These are phyloP conservation scores for Nymphalis urticae DNA, from an alignment of 2,888 invertebrate genomes.

Conservation along the genomic window DNA sequence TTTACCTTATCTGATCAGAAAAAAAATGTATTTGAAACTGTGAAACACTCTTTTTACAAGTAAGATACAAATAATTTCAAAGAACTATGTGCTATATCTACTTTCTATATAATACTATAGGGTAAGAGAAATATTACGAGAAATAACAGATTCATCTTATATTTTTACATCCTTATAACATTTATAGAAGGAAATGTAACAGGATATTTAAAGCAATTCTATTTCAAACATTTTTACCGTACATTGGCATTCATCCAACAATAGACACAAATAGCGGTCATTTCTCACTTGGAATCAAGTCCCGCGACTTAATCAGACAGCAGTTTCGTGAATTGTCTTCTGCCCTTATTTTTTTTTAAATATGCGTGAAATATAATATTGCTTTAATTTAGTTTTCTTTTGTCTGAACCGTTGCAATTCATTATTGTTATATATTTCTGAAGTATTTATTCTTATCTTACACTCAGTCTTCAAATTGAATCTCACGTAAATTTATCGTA, in stretches of 20 bases:
- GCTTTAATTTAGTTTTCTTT: not conserved
- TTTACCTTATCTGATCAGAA: too few species aligned
- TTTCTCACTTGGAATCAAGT: constrained; percentile 28
- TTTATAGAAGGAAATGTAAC: constrained; percentile 11
- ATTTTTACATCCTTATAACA: constrained; percentile 9
- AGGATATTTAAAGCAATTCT: constrained; percentile 18
- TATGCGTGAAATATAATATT: not conserved
- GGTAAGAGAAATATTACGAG: constrained; percentile 1
- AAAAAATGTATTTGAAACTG: too few species aligned
- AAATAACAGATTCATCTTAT: constrained; percentile 1
- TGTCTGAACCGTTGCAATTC: not conserved
- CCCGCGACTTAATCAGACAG: constrained; percentile 25
- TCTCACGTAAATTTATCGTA: not conserved
- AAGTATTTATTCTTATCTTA: too few species aligned
- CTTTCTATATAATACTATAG: not conserved
- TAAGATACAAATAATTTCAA: too few species aligned
- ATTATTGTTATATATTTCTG: not conserved
- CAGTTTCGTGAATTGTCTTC: constrained; percentile 4
- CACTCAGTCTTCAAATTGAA: not conserved
- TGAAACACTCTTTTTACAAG: too few species aligned
- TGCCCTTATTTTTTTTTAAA: not conserved
- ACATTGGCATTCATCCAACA: constrained; percentile 25
- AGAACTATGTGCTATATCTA: too few species aligned
- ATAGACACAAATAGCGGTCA: constrained; percentile 23
- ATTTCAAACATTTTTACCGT: constrained; percentile 20